Conservation (phyloP, 2,113 vertebrate genomes). For the Charadrius vociferus region DNA sequence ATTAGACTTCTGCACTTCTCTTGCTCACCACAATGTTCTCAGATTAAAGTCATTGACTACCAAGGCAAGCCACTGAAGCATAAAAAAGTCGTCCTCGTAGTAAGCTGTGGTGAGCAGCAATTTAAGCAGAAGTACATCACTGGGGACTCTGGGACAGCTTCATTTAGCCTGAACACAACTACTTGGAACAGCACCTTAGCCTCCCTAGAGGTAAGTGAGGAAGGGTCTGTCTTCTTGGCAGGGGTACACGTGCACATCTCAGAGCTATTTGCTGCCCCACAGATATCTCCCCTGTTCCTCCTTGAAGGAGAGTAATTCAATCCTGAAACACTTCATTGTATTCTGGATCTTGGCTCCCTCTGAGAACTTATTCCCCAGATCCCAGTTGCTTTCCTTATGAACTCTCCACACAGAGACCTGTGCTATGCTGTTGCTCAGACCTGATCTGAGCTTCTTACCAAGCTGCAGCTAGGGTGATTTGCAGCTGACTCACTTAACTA, state of each 20-base stretch:
- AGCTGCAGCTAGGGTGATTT: background rate
- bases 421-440: background rate
- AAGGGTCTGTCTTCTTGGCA: background rate
- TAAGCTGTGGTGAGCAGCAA: background rate
- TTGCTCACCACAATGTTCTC: background rate
- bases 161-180: constrained; percentile 42
- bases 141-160: constrained; percentile 13
- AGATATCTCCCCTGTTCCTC: background rate
- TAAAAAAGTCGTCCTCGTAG: background rate
- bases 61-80: constrained; percentile 28
- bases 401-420: background rate
- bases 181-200: constrained; percentile 7
- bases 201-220: constrained; percentile 36
- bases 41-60: constrained; percentile 40
- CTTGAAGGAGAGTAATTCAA: background rate
- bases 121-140: constrained; percentile 28
- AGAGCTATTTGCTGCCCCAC: background rate
- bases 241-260: background rate
- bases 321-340: background rate
- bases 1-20: background rate
- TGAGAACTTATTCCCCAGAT: background rate
- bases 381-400: background rate
- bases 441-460: background rate
- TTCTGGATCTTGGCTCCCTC: background rate
- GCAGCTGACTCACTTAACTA: background rate